Evolutionary conservation across 2,113 vertebrate species (phyloP), one percentile per base, ranked within the genome.

Genomic region (Melanocharis versteri): DNA sequence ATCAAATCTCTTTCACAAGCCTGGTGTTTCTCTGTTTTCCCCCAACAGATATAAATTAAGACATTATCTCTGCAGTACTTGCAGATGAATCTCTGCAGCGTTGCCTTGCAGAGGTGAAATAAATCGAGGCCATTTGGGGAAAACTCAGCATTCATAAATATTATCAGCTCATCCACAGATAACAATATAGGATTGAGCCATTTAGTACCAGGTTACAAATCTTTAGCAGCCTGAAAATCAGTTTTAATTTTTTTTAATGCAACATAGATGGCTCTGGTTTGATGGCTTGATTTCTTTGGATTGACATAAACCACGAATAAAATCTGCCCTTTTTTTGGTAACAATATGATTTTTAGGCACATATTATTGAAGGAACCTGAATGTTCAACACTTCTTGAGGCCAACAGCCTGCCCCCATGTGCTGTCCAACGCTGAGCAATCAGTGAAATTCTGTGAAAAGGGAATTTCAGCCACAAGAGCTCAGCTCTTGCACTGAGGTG

Each of bases 41-140:
- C 62, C 47, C 54, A 40, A 44, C 87, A 95, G 58, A 54, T 30
- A 88, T 78, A 93, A 94, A 96, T 96, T 75, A 94, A 95, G 79
- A 89, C 21, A 56, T 83, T 88, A 91, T 78, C 56, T 65, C 60
- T 92, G 69, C 86, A 92, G 79, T 44, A 61, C 13, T 58, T 6
- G 0, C 47, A 89, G 84, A 83, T 72, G 45, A 89, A 83, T 93
- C 58, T 94, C 87, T 91, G 60, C 76, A 89, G 40, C 60, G 50
- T 61, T 84, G 57, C 56, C 79, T 96, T 13, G 27, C 50, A 88
- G 79, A 92, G 57, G 60, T 39, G 37, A 96, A 92, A 97, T 94
- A 96, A 97, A 96, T 83, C 50, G 48, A 60, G 69, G 27, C 16
- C 40, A 78, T 80, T 90, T 90, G 80, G 51, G 79, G 68, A 83